A percentile compares a stretch with the other conserved stretches of the same genome.
These are phyloP conservation scores for Erpetoichthys calabaricus DNA, from an alignment of 2,797 vertebrate genomes.

Conservation along the genomic window DNA sequence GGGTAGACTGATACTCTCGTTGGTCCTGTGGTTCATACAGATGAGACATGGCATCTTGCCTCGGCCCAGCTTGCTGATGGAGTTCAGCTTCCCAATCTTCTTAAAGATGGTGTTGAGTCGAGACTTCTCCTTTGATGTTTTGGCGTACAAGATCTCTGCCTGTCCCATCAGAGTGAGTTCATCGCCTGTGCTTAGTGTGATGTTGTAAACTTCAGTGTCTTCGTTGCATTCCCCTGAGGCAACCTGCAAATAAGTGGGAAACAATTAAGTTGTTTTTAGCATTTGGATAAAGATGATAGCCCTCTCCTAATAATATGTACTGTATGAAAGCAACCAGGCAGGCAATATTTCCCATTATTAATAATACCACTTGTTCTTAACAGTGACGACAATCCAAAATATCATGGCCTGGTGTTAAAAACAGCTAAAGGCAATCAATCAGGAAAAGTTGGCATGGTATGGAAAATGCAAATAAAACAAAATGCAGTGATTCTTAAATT, in stretches of 20 bases:
- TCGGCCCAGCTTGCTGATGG: conserved; percentile 79
- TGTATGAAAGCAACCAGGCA: neutral
- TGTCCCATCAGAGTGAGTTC: conserved; percentile 96
- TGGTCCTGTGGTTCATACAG: conserved; percentile 98
- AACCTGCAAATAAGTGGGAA: conserved; percentile 51
- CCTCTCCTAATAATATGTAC: neutral
- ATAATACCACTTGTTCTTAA: neutral
- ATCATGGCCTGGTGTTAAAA: no score
- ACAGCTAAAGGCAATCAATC: no score
- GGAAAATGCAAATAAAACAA: no score
- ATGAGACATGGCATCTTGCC: conserved; percentile 97
- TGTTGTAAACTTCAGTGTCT: conserved; percentile 94
- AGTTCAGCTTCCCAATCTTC: conserved; percentile 91
- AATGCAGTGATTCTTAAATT: no score
- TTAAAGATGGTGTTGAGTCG: conserved; percentile 93
- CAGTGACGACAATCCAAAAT: no score
- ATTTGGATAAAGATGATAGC: no score
- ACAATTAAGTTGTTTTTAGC: neutral
- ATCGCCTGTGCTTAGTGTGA: conserved; percentile 86
- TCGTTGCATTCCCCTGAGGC: conserved; percentile 95
- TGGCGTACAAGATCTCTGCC: conserved; percentile 94
- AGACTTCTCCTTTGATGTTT: conserved; percentile 86
- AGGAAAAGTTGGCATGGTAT: no score
- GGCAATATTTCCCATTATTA: neutral
- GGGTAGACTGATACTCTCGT: conserved; percentile 93